Percentiles rank a stretch among this genome's conserved stretches.
Evolutionary conservation across 2,797 vertebrate species (phyloP).

Genomic region (Oryzias sinensis): DNA sequence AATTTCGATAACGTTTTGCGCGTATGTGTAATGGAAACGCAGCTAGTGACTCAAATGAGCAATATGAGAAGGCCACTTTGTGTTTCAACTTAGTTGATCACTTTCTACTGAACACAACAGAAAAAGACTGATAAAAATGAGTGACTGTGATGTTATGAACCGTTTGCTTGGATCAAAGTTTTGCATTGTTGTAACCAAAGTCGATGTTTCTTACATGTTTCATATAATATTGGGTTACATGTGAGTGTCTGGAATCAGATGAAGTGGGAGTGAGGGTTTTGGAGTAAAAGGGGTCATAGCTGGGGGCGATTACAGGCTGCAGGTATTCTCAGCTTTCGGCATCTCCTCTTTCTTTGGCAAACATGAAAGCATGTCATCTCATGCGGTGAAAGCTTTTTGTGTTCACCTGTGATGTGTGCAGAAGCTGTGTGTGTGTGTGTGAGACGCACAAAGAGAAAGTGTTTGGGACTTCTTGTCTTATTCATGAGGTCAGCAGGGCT

Average conservation of each 20-base stretch:
- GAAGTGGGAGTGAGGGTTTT: slow-evolving; percentile 20
- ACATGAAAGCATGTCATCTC: slow-evolving; percentile 72
- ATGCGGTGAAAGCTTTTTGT: slow-evolving; percentile 53
- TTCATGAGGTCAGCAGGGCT: slow-evolving; percentile 73
- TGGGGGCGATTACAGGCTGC: slow-evolving; percentile 41
- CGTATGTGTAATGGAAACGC: too few species aligned
- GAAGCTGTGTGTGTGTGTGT: slow-evolving; percentile 23
- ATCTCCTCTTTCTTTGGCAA: slow-evolving; percentile 34
- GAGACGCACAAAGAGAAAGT: slow-evolving; percentile 1
- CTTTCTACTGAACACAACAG: too few species aligned
- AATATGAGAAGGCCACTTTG: too few species aligned
- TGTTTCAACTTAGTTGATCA: too few species aligned
- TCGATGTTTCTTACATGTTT: slow-evolving; percentile 10
- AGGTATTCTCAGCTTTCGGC: slow-evolving; percentile 60
- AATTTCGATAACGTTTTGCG: too few species aligned
- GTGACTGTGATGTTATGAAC: neutral
- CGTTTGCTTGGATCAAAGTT: neutral
- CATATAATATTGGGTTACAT: slow-evolving; percentile 29
- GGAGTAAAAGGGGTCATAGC: slow-evolving; percentile 21
- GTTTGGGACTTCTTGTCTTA: slow-evolving; percentile 53
- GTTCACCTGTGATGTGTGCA: slow-evolving; percentile 58
- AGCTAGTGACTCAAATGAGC: too few species aligned
- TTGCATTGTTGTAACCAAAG: neutral
- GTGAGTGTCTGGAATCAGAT: slow-evolving; percentile 43
- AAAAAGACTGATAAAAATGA: too few species aligned